phyloP scores from a whole-genome alignment of 2,113 vertebrate species.

The Setophaga kirtlandii region DNA sequence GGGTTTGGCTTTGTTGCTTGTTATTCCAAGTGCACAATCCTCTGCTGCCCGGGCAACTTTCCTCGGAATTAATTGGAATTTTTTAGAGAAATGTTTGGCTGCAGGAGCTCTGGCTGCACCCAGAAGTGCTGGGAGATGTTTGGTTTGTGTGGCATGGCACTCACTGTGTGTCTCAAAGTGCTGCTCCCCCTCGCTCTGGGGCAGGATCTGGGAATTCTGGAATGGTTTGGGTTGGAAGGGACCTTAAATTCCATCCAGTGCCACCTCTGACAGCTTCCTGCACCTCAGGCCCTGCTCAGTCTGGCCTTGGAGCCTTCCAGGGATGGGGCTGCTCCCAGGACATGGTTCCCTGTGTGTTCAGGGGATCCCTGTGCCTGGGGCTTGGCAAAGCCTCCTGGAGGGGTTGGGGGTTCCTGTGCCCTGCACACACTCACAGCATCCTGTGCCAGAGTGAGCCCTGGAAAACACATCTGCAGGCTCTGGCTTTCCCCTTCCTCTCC shows the following conservation, averaged over 20 bases:
- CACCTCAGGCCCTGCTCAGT: background rate
- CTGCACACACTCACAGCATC: background rate
- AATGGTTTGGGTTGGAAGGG: background rate
- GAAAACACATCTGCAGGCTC: background rate
- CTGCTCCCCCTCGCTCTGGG: background rate
- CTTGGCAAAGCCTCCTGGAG: background rate
- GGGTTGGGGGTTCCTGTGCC: background rate
- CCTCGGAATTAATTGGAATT: background rate
- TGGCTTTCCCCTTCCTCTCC: conserved; percentile 2
- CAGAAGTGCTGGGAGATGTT: background rate
- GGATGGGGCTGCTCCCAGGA: background rate
- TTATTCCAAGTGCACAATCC: background rate
- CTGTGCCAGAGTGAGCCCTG: background rate
- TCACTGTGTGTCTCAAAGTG: background rate
- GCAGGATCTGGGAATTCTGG: background rate
- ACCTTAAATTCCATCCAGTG: background rate
- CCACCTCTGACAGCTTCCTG: background rate
- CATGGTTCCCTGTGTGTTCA: background rate
- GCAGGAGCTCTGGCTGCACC: background rate
- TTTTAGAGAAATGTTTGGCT: background rate
- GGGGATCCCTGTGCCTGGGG: background rate
- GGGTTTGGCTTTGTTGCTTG: background rate
- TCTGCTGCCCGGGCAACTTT: background rate
- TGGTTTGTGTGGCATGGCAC: background rate
- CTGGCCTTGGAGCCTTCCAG: background rate